Percentiles rank a stretch among this genome's conserved stretches.
phyloP scores from a whole-genome alignment of 2,113 vertebrate genomes.

The Ornithorhynchus anatinus region DNA sequence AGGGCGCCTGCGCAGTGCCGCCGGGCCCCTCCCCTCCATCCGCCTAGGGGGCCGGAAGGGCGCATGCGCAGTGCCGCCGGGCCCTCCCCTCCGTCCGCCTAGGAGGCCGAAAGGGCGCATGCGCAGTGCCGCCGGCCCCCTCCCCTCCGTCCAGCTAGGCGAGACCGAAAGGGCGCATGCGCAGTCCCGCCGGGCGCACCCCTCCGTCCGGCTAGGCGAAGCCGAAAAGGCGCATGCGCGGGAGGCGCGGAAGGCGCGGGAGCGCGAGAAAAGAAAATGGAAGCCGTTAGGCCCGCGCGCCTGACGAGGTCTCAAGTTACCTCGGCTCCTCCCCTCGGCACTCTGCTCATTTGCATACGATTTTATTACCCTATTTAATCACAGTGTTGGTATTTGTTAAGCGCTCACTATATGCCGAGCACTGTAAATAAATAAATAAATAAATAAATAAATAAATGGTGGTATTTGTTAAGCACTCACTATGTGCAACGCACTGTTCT shows the following conservation, averaged over 20 bases:
- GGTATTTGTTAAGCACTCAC: too few species aligned
- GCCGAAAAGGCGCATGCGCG: neutral
- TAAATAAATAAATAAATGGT: too few species aligned
- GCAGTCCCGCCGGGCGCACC: neutral
- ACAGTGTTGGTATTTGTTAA: too few species aligned
- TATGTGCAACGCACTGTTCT: too few species aligned
- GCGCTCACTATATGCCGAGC: too few species aligned
- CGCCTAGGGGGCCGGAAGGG: neutral
- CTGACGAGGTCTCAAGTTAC: too few species aligned
- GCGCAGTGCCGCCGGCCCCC: neutral
- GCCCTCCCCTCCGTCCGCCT: neutral
- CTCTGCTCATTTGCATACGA: too few species aligned
- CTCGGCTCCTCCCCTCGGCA: too few species aligned
- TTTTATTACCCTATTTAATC: too few species aligned
- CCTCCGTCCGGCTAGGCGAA: neutral
- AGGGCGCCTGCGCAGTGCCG: neutral
- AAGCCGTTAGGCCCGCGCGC: too few species aligned
- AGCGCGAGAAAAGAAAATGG: neutral
- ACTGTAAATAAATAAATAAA: too few species aligned
- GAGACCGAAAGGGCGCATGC: neutral
- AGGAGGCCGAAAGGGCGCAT: neutral
- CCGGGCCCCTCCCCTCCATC: neutral
- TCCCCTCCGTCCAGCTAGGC: neutral
- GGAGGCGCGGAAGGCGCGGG: neutral
- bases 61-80: neutral